phyloP scores from a whole-genome alignment of 1,140 invertebrate species.

The Saxidomus purpurata region DNA sequence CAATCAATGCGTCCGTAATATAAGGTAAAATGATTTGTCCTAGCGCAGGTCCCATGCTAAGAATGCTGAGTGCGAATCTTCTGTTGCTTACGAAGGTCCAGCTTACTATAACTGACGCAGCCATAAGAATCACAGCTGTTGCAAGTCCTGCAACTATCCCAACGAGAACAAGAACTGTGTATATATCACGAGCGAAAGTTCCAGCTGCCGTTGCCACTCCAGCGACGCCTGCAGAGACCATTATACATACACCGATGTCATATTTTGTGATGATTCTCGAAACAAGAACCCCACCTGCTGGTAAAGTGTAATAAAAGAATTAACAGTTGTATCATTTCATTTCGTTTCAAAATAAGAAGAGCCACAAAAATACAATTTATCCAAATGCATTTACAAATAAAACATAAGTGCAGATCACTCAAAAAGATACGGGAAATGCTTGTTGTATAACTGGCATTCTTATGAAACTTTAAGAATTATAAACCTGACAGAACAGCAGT shows the following conservation, averaged over 20 bases:
- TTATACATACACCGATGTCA: slow-evolving; percentile 31
- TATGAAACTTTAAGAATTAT: neutral
- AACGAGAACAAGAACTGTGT: slow-evolving; percentile 19
- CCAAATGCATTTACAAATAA: too few species aligned
- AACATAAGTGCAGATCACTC: neutral
- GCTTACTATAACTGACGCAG: neutral
- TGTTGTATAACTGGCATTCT: neutral
- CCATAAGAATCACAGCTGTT: neutral
- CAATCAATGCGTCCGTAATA: neutral
- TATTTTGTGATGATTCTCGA: neutral
- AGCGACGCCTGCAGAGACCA: neutral
- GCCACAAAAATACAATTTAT: too few species aligned
- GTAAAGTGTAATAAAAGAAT: neutral
- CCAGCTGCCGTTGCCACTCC: neutral
- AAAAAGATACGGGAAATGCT: neutral
- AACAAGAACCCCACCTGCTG: slow-evolving; percentile 29
- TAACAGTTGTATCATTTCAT: too few species aligned
- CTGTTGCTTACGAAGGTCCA: slow-evolving; percentile 31
- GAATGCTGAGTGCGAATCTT: slow-evolving; percentile 25
- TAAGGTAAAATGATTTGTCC: slow-evolving; percentile 2
- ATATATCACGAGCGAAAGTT: neutral
- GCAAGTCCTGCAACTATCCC: neutral
- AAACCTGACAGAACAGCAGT: too few species aligned
- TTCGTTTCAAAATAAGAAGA: too few species aligned
- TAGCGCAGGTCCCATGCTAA: slow-evolving; percentile 4